Evolutionary conservation across 2,888 invertebrate species (phyloP).

Genomic region (Drosophila parthenogenetica): DNA sequence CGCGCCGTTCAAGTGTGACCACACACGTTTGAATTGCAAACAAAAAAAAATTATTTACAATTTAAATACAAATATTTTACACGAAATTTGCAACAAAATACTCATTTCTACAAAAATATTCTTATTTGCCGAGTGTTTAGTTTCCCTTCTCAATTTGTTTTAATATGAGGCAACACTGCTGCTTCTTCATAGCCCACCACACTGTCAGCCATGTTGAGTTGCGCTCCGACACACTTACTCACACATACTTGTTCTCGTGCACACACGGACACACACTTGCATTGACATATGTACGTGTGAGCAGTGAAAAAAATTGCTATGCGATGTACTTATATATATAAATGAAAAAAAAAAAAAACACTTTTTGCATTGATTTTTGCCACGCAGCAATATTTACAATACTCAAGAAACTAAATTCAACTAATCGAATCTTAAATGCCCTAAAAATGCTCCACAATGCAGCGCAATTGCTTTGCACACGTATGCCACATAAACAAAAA

Average conservation of each 20-base stretch:
- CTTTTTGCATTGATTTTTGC: conserved; percentile 65
- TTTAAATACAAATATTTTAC: neutral
- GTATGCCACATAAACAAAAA: conserved; percentile 66
- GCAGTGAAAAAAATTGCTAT: conserved; percentile 42
- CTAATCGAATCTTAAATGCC: neutral
- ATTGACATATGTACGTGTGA: conserved; percentile 44
- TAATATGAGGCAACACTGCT: conserved; percentile 38
- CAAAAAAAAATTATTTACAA: neutral
- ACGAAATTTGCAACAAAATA: neutral
- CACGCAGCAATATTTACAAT: conserved; percentile 51
- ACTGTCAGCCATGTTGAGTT: conserved; percentile 77
- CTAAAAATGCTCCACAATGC: conserved; percentile 22
- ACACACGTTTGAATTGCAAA: conserved; percentile 2
- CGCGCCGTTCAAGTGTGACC: conserved; percentile 53
- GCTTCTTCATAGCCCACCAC: conserved; percentile 57
- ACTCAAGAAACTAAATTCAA: conserved; percentile 8
- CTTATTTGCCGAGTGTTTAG: neutral
- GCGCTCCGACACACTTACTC: conserved; percentile 73
- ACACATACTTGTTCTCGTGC: conserved; percentile 37
- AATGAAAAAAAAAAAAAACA: conserved; percentile 32
- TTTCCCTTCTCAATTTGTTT: conserved; percentile 7
- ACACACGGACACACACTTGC: conserved; percentile 36
- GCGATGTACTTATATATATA: conserved; percentile 19
- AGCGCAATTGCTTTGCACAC: conserved; percentile 57
- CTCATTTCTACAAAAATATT: neutral